Percentiles rank a stretch among this genome's conserved stretches.
These are phyloP conservation scores for Stenoptilia bipunctidactyla DNA, from an alignment of 2,888 invertebrate species.

Conservation along the genomic window DNA sequence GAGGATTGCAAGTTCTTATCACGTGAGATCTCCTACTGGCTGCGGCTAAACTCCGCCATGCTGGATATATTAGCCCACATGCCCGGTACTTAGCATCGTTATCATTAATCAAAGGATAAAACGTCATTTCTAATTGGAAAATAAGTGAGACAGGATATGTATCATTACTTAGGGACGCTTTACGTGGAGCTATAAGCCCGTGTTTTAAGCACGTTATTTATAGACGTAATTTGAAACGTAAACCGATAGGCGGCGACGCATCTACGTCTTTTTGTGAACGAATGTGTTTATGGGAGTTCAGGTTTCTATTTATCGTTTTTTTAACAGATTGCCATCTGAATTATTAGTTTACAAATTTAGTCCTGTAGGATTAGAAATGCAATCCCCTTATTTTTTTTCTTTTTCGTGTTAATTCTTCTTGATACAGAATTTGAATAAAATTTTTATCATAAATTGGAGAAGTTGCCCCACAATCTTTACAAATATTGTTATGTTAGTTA, in stretches of 20 bases:
- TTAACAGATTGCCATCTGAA: not conserved
- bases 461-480: no score
- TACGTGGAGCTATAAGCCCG: not conserved
- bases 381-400: not conserved
- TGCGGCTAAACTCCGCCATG: conserved; percentile 26
- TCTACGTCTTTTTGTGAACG: no score
- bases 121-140: conserved; percentile 51
- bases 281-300: no score
- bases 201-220: not conserved
- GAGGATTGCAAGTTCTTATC: conserved; percentile 31
- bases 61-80: conserved; percentile 32
- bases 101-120: conserved; percentile 40
- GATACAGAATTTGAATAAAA: no score
- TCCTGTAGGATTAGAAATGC: not conserved
- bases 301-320: no score
- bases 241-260: not conserved
- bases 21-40: conserved; percentile 27
- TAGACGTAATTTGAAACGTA: not conserved
- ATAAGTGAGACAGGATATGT: conserved; percentile 33
- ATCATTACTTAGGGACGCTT: not conserved
- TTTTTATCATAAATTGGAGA: no score
- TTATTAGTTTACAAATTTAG: not conserved
- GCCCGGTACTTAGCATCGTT: conserved; percentile 29
- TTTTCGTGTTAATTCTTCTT: no score
- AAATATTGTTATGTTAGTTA: no score